A percentile compares a stretch with the other conserved stretches of the same genome.
phyloP scores from a whole-genome alignment of 2,888 invertebrate genomes.

The Cheilosia impressa region DNA sequence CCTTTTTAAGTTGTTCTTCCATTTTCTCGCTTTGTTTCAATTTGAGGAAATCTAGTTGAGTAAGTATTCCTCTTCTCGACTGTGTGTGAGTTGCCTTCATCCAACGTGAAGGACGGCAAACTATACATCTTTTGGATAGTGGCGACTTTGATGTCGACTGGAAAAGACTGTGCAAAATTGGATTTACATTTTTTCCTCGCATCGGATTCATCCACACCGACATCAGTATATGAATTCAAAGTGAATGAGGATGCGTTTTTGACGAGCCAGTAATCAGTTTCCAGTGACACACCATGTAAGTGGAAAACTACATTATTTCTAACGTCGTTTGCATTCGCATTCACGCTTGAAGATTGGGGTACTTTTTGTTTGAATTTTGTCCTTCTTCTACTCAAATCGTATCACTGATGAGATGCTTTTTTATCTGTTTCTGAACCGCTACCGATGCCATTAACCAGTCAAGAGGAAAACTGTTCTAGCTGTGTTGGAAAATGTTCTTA shows the following conservation, averaged over 20 bases:
- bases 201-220: not conserved
- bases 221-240: constrained; percentile 16
- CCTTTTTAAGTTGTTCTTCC: not conserved
- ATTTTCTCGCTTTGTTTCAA: constrained; percentile 19
- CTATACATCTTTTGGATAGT: not conserved
- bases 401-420: no score
- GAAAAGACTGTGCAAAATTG: constrained; percentile 42
- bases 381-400: not conserved
- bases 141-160: constrained; percentile 32
- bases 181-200: constrained; percentile 33
- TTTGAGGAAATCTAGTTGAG: constrained; percentile 14
- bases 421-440: no score
- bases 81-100: not conserved
- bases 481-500: not conserved
- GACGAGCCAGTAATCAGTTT: not conserved
- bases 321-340: constrained; percentile 53
- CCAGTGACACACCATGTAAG: constrained; percentile 8
- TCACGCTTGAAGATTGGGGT: not conserved
- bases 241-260: constrained; percentile 37
- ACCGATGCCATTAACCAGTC: not conserved
- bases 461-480: not conserved
- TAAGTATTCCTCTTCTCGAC: not conserved
- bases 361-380: not conserved
- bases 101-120: not conserved
- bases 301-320: constrained; percentile 57